Conservation (phyloP, 2,797 vertebrate genomes). For the Salarias fasciatus region DNA sequence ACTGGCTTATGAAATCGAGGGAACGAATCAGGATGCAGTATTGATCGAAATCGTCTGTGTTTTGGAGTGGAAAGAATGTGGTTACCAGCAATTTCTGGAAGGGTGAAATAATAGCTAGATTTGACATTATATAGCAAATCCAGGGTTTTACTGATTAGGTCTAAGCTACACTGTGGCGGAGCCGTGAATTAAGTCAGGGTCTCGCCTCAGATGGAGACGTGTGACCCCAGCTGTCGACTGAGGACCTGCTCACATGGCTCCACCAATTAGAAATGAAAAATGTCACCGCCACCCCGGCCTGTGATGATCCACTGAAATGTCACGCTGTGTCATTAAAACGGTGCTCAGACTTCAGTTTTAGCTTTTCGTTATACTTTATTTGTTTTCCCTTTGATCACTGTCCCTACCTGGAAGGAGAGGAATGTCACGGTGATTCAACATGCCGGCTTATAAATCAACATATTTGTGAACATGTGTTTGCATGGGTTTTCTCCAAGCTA, state of each 20-base stretch:
- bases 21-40: not conserved
- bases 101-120: not conserved
- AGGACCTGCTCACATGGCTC: constrained; percentile 9
- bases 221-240: not conserved
- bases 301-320: constrained; percentile 32
- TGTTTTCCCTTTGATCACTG: not conserved
- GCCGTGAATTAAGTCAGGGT: constrained; percentile 11
- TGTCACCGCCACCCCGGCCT: not conserved
- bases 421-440: no score
- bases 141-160: no score
- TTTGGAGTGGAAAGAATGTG: not conserved
- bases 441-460: no score
- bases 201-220: constrained; percentile 15
- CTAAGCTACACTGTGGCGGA: not conserved
- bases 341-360: constrained; percentile 25
- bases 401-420: not conserved
- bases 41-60: not conserved
- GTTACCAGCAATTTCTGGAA: not conserved
- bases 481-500: no score
- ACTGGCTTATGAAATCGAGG: constrained; percentile 13
- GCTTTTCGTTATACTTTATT: not conserved
- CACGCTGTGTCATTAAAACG: constrained; percentile 40
- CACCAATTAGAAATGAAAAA: constrained; percentile 18
- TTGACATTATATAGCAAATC: not conserved
- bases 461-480: no score